Evolutionary conservation across 2,113 vertebrate species (phyloP).

Genomic region (Nannobrachium achirus): DNA sequence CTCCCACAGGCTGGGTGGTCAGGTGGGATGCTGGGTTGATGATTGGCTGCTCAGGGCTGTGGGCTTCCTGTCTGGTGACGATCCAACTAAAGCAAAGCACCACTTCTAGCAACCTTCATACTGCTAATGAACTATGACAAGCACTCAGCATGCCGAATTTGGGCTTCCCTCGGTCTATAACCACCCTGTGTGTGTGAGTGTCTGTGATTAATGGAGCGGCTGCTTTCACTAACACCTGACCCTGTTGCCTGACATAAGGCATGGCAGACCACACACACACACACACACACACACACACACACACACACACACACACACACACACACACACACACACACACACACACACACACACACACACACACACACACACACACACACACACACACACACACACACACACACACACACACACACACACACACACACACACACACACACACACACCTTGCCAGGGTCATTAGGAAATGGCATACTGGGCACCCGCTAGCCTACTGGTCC

Average conservation of each 20-base stretch:
- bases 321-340: constrained; percentile 1
- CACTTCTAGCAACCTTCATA: constrained; percentile 55
- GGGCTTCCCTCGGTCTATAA: too few relatives aligned
- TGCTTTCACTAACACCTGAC: too few relatives aligned
- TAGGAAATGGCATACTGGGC: constrained; percentile 5
- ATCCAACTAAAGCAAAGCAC: constrained; percentile 66
- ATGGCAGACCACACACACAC: too few relatives aligned
- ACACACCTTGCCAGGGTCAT: constrained; percentile 12
- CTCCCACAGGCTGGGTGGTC: constrained; percentile 26
- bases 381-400: constrained; percentile 4
- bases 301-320: too few relatives aligned
- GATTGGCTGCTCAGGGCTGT: constrained; percentile 31
- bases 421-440: constrained; percentile 46
- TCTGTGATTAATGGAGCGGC: too few relatives aligned
- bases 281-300: too few relatives aligned
- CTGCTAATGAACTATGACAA: constrained; percentile 68
- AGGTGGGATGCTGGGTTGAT: constrained; percentile 30
- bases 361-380: constrained; percentile 2
- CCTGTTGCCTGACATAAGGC: too few relatives aligned
- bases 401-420: constrained; percentile 29
- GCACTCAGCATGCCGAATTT: too few relatives aligned
- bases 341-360: not conserved
- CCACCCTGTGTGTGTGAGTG: too few relatives aligned
- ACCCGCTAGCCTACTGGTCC: too few relatives aligned
- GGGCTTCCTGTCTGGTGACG: constrained; percentile 55